Evolutionary conservation across 2,888 invertebrate genomes (phyloP), one percentile per base, ranked within the genome.

Genomic region (Altica lythri): DNA sequence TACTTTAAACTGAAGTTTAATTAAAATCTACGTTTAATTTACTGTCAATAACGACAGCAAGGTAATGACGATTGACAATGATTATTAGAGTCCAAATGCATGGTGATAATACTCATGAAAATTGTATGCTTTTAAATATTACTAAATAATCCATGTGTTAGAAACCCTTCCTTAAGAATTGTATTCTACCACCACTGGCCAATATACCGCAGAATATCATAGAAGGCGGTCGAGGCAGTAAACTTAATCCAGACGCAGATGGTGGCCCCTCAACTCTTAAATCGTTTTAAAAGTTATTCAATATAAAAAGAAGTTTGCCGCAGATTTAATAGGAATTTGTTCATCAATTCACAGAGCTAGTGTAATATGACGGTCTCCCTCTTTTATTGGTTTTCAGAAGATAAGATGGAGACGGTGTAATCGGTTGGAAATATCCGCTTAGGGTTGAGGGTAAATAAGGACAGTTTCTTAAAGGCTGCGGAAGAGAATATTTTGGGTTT

Each of bases 291-390:
- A 76, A 77, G 74, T 77, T 76, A 75, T 76, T 77, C 76, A 76
- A 77, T 77, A 77, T 77, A 75, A 76, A 76, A 76, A 76, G 74
- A 73, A 73, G 72, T 72, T 72, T 59, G 65, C 67, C 71, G 71
- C 72, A 74, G 77, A 77, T 77, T 77, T 78, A 77, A 78, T 77
- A 77, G 75, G 75, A 77, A 77, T 76, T 76, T 76, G 77, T 75
- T 77, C 77, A 77, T 77, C 77, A 77, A 77, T 77, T 77, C 74
- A 72, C 76, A 72, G 70, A 73, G 75, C 70, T 66, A 64, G 69
- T 67, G 67, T 64, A 69, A 68, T 67, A 68, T 66, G 64, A 60
- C 52, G 52, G 59, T 59, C 61, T 54, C 59, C 67, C 63, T 59
- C 62, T 66, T 69, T 69, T 69, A 68, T 68, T 69, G 68, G 69